These are phyloP conservation scores for Tryphoninae sp. DNA, from an alignment of 2,888 invertebrate genomes.

Conservation along the genomic window DNA sequence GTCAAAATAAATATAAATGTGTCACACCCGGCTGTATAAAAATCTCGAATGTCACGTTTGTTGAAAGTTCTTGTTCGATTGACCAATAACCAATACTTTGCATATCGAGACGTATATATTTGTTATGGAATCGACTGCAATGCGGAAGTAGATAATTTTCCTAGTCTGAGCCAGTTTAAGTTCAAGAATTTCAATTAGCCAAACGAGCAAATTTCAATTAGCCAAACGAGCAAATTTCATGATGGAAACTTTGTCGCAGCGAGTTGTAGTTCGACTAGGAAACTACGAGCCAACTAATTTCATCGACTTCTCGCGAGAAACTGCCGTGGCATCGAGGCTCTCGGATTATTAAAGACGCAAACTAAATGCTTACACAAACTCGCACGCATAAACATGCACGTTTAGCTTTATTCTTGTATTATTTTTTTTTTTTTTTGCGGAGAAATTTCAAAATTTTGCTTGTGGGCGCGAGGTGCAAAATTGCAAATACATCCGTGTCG, in stretches of 20 bases:
- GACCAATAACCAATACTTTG: neutral
- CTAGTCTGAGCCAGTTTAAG: neutral
- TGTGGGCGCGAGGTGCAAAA: conserved; percentile 48
- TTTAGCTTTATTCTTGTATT: conserved; percentile 15
- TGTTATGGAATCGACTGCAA: neutral
- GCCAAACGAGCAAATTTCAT: conserved; percentile 29
- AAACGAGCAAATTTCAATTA: conserved; percentile 39
- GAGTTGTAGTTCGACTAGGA: conserved; percentile 46
- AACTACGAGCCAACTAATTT: conserved; percentile 64
- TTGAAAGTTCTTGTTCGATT: conserved; percentile 16
- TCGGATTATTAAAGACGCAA: conserved; percentile 10
- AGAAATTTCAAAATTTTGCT: conserved; percentile 34
- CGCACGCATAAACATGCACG: neutral
- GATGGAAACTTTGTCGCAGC: conserved; percentile 20
- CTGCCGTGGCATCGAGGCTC: conserved; percentile 36
- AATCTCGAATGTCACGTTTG: conserved; percentile 29
- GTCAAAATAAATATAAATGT: conserved; percentile 8
- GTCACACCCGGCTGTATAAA: neutral
- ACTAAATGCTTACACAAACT: neutral
- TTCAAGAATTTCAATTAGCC: neutral
- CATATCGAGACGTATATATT: neutral
- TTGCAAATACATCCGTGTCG: conserved; percentile 17
- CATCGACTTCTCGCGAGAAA: conserved; percentile 64
- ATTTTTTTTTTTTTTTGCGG: neutral
- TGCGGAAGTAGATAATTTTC: neutral